phyloP scores from a whole-genome alignment of 1,140 invertebrate genomes.

The Mactra quadrangularis region DNA sequence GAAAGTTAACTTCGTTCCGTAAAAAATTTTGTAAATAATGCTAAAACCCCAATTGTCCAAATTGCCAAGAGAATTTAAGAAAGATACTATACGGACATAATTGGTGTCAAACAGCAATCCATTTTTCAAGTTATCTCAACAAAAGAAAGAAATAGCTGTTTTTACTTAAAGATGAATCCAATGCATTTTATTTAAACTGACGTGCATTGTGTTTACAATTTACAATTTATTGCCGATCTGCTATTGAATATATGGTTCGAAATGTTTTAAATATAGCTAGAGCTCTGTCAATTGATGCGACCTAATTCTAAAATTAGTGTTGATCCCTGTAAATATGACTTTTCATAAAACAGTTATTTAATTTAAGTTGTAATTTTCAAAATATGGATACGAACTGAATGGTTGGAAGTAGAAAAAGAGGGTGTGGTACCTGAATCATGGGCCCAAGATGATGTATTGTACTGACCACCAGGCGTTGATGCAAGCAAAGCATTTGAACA shows the following conservation, averaged over 20 bases:
- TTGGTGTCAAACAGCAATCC: neutral
- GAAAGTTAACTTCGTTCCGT: constrained; percentile 83
- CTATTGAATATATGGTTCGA: neutral
- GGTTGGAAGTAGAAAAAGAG: constrained; percentile 37
- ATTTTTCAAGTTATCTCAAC: constrained; percentile 29
- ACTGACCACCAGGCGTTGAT: constrained; percentile 35
- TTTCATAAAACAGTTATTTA: neutral
- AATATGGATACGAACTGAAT: constrained; percentile 36
- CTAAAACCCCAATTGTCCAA: constrained; percentile 73
- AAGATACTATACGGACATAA: constrained; percentile 15
- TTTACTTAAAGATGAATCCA: constrained; percentile 32
- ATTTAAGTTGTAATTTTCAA: neutral
- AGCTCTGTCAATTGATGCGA: neutral
- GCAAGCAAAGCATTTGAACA: constrained; percentile 2
- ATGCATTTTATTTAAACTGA: constrained; percentile 50
- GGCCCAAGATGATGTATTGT: neutral
- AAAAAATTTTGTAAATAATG: constrained; percentile 76
- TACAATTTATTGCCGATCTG: neutral
- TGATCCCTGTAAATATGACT: neutral
- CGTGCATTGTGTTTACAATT: constrained; percentile 27
- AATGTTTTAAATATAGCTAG: neutral
- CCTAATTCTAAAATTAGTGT: too few species aligned
- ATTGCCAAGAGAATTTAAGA: constrained; percentile 73
- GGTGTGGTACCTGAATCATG: constrained; percentile 37
- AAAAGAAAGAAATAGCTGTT: constrained; percentile 48